These are phyloP conservation scores for Drosophila monieri DNA, from an alignment of 2,888 invertebrate species.

Conservation along the genomic window DNA sequence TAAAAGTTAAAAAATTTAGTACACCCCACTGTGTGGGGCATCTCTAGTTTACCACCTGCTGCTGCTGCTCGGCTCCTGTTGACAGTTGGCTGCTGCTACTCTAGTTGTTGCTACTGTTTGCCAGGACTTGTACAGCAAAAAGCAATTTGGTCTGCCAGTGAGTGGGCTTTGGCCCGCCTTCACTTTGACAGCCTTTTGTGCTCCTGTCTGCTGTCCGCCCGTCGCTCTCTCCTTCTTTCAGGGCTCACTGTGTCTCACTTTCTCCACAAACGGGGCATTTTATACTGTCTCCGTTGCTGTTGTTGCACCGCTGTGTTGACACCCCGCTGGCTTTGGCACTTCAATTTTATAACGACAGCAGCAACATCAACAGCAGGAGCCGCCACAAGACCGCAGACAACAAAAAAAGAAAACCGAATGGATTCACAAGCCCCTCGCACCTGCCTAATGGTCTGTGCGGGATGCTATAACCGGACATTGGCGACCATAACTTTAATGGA, in stretches of 20 bases:
- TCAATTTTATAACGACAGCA: constrained; percentile 68
- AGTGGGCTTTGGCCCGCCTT: constrained; percentile 30
- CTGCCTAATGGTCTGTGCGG: constrained; percentile 66
- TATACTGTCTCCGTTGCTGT: constrained; percentile 42
- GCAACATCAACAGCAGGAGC: constrained; percentile 33
- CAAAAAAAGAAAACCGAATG: constrained; percentile 28
- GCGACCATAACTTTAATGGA: constrained; percentile 44
- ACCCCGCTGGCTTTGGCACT: constrained; percentile 74
- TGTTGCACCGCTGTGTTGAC: constrained; percentile 60
- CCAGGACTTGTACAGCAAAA: constrained; percentile 61
- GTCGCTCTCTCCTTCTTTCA: constrained; percentile 5
- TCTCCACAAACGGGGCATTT: constrained; percentile 54
- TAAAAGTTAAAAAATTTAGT: too few relatives aligned
- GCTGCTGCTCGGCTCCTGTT: constrained; percentile 38
- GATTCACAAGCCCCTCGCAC: constrained; percentile 47
- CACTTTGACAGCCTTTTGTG: constrained; percentile 41
- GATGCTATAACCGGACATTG: constrained; percentile 42
- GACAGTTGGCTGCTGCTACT: constrained; percentile 42
- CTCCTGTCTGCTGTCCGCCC: constrained; percentile 40
- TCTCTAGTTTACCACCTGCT: constrained; percentile 47
- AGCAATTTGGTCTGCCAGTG: constrained; percentile 64
- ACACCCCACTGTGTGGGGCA: constrained; percentile 32
- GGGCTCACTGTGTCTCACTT: neutral
- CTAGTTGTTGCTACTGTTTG: constrained; percentile 20
- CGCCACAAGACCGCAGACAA: neutral